These are phyloP conservation scores for Heptranchias perlo DNA, from an alignment of 2,113 vertebrate genomes.

Conservation along the genomic window DNA sequence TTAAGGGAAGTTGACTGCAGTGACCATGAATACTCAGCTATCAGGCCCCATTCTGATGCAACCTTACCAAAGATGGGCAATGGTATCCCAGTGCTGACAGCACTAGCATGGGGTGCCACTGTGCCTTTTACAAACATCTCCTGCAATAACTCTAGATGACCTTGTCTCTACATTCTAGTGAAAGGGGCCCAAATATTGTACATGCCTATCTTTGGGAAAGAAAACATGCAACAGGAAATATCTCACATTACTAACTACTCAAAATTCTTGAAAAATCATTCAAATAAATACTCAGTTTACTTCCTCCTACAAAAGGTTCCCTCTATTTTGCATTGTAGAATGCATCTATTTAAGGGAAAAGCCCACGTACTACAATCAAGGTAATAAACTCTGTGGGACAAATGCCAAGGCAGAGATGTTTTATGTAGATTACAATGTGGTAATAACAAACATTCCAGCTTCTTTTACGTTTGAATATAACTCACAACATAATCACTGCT, in stretches of 20 bases:
- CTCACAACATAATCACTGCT: not conserved
- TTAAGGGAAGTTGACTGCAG: not conserved
- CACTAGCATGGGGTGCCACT: not conserved
- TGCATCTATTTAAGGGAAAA: not conserved
- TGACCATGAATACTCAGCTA: not conserved
- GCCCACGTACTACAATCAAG: not conserved
- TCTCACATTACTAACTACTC: not conserved
- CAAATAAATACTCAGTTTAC: not conserved
- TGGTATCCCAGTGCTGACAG: not conserved
- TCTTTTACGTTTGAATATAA: not conserved
- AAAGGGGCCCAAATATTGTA: not conserved
- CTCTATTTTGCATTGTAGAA: not conserved
- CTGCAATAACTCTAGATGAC: not conserved
- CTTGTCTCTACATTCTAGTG: not conserved
- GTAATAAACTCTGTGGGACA: not conserved
- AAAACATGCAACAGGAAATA: not conserved
- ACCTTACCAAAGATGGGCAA: not conserved
- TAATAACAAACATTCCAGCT: not conserved
- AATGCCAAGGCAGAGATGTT: not conserved
- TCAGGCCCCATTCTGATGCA: not conserved
- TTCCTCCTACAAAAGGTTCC: not conserved
- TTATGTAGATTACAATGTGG: not conserved
- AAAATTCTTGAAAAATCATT: not conserved
- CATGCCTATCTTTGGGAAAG: not conserved
- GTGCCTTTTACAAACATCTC: not conserved